phyloP scores from a whole-genome alignment of 2,888 invertebrate genomes.

The Acanthosepion pharaonis region DNA sequence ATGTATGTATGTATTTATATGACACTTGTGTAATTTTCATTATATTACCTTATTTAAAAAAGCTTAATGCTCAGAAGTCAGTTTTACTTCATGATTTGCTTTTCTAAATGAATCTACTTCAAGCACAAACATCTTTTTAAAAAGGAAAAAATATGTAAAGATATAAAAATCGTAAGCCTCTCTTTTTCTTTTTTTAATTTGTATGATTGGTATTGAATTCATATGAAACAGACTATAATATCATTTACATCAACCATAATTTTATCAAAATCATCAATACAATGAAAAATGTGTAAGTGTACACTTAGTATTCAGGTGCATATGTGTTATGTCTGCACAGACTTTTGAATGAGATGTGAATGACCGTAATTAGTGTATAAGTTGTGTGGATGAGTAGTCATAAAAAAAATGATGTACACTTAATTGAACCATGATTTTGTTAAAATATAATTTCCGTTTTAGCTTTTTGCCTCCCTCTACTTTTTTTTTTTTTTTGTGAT shows the following conservation, averaged over 20 bases:
- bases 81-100: neutral
- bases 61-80: neutral
- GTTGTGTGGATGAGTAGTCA: too few relatives aligned
- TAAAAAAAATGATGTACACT: neutral
- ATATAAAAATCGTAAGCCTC: neutral
- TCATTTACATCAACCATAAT: neutral
- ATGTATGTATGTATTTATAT: neutral
- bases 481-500: neutral
- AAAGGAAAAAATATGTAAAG: neutral
- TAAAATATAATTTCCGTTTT: neutral
- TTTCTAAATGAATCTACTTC: slow-evolving; percentile 35
- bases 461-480: neutral
- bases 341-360: neutral
- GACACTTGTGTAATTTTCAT: neutral
- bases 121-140: slow-evolving; percentile 6
- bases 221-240: neutral
- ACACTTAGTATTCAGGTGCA: neutral
- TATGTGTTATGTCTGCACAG: neutral
- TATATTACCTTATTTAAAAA: neutral
- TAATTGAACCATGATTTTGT: neutral
- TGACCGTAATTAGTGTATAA: neutral
- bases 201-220: neutral
- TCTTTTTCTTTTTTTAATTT: neutral
- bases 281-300: neutral
- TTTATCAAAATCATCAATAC: neutral